Conservation (phyloP, 2,888 invertebrate species). For the Volucella inanis region DNA sequence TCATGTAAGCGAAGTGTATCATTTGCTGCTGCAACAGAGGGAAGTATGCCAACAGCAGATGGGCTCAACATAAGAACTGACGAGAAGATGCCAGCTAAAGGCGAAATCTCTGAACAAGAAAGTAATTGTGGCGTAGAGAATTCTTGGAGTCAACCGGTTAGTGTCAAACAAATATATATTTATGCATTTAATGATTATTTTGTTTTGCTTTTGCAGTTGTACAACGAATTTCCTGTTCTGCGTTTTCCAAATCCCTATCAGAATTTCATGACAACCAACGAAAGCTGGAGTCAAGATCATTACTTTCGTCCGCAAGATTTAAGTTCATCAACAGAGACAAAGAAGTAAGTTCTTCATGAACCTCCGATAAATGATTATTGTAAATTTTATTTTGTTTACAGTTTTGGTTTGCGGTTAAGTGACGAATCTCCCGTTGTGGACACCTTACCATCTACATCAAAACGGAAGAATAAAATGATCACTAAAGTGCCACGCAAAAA, state of each 20-base stretch:
- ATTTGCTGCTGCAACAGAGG: conserved; percentile 82
- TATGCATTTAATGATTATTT: background rate
- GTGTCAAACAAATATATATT: conserved; percentile 72
- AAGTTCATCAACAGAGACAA: conserved; percentile 77
- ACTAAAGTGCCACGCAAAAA: conserved; percentile 78
- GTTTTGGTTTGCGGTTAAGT: conserved; percentile 77
- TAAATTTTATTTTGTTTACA: conserved; percentile 12
- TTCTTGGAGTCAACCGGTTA: conserved; percentile 88
- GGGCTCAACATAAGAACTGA: conserved; percentile 91
- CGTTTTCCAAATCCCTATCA: conserved; percentile 78
- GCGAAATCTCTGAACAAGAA: conserved; percentile 93
- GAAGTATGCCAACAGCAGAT: conserved; percentile 79
- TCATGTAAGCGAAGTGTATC: conserved; percentile 81
- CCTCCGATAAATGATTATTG: background rate
- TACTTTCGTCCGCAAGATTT: conserved; percentile 81
- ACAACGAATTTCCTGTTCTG: conserved; percentile 80
- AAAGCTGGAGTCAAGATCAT: conserved; percentile 81
- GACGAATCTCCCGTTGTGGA: conserved; percentile 76
- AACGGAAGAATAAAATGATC: conserved; percentile 58
- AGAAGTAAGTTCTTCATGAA: conserved; percentile 76
- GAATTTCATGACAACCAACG: conserved; percentile 74
- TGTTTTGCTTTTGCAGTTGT: conserved; percentile 77
- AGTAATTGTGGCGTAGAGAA: conserved; percentile 91
- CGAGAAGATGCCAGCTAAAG: conserved; percentile 93
- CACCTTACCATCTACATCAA: conserved; percentile 77